These are phyloP conservation scores for Parascotia fuliginaria DNA, from an alignment of 2,888 invertebrate species.

Conservation along the genomic window DNA sequence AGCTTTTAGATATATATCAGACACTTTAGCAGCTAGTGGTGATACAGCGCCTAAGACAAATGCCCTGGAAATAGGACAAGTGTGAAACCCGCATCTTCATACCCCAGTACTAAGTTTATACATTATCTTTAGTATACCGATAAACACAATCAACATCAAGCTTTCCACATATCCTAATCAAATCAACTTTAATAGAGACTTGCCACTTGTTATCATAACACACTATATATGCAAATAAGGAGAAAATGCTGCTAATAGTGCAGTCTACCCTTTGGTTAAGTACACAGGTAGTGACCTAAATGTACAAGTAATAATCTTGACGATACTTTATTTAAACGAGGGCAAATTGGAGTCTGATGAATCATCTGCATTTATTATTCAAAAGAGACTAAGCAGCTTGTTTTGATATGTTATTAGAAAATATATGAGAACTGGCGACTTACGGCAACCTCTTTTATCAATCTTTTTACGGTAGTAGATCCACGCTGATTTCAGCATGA, in stretches of 20 bases:
- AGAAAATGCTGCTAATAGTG: conserved; percentile 64
- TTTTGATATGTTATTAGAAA: no score
- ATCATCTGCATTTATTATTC: not conserved
- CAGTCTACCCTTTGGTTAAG: conserved; percentile 57
- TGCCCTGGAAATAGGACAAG: no score
- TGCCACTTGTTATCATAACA: conserved; percentile 32
- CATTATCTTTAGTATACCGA: not conserved
- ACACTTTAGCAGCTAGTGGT: no score
- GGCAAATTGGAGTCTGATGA: conserved; percentile 1
- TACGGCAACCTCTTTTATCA: no score
- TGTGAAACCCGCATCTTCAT: no score
- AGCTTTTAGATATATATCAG: no score
- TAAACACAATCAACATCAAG: not conserved
- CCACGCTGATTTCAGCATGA: no score
- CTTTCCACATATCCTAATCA: conserved; percentile 11
- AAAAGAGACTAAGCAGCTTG: not conserved
- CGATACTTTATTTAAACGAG: conserved; percentile 6
- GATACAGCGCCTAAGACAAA: no score
- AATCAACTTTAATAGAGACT: conserved; percentile 6
- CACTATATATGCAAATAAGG: conserved; percentile 68
- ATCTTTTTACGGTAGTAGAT: no score
- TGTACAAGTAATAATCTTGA: conserved; percentile 2
- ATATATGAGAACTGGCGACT: no score
- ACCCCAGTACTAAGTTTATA: no score
- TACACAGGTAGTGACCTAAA: conserved; percentile 29